A percentile compares a stretch with the other conserved stretches of the same genome.
phyloP scores from a whole-genome alignment of 2,797 vertebrate genomes.

The Spatula clypeata region DNA sequence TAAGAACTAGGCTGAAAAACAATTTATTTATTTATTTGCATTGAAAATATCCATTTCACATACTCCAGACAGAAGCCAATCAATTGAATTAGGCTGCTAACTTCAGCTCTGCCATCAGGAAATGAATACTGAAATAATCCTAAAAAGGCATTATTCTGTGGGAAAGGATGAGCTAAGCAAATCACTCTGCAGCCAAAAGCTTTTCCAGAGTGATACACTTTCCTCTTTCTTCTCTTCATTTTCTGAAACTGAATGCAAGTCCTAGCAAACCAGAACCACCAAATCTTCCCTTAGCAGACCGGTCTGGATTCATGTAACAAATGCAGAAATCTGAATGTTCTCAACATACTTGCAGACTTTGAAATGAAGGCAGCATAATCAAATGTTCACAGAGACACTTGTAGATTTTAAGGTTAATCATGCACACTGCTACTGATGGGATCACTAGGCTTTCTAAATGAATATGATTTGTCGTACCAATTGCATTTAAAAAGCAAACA shows the following conservation, averaged over 20 bases:
- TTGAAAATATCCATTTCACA: constrained; percentile 5
- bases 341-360: neutral
- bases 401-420: neutral
- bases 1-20: neutral
- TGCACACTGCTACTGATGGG: neutral
- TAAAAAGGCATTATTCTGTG: neutral
- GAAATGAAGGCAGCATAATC: neutral
- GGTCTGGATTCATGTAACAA: neutral
- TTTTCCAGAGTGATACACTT: neutral
- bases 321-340: neutral
- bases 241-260: neutral
- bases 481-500: neutral
- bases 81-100: neutral
- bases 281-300: neutral
- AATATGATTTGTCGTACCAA: rapidly evolving
- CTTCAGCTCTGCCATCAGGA: neutral
- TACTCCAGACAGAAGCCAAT: constrained; percentile 6
- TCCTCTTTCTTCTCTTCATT: neutral
- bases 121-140: constrained; percentile 39
- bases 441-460: neutral
- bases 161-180: constrained; percentile 10
- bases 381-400: neutral
- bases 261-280: neutral
- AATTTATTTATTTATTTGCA: neutral
- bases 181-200: neutral